phyloP scores from a whole-genome alignment of 2,797 vertebrate genomes.

The Takifugu rubripes region DNA sequence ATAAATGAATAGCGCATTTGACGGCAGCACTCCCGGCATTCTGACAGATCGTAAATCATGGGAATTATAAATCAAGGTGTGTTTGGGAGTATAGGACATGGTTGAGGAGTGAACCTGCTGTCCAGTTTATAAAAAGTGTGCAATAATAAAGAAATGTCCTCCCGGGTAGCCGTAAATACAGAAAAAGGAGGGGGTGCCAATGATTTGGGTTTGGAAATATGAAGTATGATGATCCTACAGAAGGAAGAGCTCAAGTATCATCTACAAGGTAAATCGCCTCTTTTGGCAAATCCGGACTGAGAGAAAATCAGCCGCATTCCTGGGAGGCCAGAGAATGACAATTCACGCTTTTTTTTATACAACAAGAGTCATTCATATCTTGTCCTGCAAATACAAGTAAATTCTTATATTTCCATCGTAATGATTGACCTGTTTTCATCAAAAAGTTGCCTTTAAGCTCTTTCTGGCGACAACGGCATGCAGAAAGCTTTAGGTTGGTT shows the following conservation, averaged over 20 bases:
- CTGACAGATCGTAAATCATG: slow-evolving; percentile 74
- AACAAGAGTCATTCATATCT: no score
- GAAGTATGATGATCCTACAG: slow-evolving; percentile 36
- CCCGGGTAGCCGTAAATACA: slow-evolving; percentile 75
- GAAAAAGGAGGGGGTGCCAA: slow-evolving; percentile 67
- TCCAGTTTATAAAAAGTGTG: slow-evolving; percentile 79
- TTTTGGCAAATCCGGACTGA: slow-evolving; percentile 23
- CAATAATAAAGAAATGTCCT: slow-evolving; percentile 71
- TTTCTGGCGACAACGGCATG: no score
- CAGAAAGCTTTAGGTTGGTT: no score
- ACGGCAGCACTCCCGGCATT: slow-evolving; percentile 54
- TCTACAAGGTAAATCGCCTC: slow-evolving; percentile 17
- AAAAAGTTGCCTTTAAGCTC: no score
- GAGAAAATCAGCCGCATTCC: slow-evolving; percentile 10
- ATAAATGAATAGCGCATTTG: slow-evolving; percentile 59
- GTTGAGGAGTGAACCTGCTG: slow-evolving; percentile 66
- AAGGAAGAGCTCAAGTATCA: slow-evolving; percentile 15
- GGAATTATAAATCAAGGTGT: slow-evolving; percentile 79
- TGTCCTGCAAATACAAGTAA: not conserved
- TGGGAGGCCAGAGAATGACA: slow-evolving; percentile 14
- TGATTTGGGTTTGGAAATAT: slow-evolving; percentile 58
- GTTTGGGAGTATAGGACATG: slow-evolving; percentile 68
- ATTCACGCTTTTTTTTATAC: no score
- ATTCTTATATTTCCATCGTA: not conserved
- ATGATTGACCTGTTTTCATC: not conserved